A percentile compares a stretch with the other conserved stretches of the same genome.
phyloP scores from a whole-genome alignment of 2,113 vertebrate genomes.

The Mionectes macconnelli region DNA sequence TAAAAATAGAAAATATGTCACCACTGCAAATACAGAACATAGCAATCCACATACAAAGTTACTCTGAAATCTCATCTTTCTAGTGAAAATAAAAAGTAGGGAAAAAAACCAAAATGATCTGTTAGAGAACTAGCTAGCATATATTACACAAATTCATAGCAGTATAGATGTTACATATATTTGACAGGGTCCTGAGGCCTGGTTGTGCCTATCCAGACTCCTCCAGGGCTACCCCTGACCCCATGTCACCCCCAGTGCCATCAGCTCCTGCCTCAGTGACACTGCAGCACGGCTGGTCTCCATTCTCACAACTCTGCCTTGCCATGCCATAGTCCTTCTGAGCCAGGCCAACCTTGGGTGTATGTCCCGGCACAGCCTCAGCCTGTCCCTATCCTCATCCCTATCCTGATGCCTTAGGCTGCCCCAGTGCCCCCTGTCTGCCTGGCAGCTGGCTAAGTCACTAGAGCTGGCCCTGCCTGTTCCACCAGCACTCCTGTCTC shows the following conservation, averaged over 20 bases:
- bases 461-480: not conserved
- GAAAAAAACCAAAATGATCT: accelerated
- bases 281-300: not conserved
- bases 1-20: not conserved
- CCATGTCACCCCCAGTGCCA: accelerated
- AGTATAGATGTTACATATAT: not conserved
- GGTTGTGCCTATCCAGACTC: not conserved
- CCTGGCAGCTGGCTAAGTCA: not conserved
- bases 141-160: not conserved
- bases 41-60: not conserved
- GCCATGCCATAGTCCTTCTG: accelerated
- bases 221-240: too few species aligned
- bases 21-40: not conserved
- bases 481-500: not conserved
- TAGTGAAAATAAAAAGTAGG: not conserved
- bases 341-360: not conserved
- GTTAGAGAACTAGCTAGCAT: not conserved
- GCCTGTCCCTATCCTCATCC: not conserved
- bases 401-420: not conserved
- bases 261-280: not conserved
- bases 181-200: not conserved
- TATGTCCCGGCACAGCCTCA: not conserved
- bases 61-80: not conserved
- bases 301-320: not conserved
- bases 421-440: not conserved